These are phyloP conservation scores for Oscheius onirici DNA, from an alignment of 2,888 invertebrate genomes.

Conservation along the genomic window DNA sequence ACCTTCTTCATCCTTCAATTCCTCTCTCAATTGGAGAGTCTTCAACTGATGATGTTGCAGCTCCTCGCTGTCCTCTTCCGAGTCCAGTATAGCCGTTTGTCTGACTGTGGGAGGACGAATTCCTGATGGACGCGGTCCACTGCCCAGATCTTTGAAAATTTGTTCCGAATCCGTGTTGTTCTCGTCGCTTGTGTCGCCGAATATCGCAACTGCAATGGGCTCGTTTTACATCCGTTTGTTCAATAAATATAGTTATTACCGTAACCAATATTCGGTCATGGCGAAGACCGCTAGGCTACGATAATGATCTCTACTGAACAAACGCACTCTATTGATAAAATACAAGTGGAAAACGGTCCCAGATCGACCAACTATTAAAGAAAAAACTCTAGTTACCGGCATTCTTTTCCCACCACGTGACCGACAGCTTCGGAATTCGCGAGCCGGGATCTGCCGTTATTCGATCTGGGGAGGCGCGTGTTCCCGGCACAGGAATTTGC, in stretches of 20 bases:
- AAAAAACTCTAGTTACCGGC: slow-evolving; percentile 58
- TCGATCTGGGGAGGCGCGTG: slow-evolving; percentile 57
- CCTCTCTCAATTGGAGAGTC: not conserved
- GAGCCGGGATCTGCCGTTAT: slow-evolving; percentile 53
- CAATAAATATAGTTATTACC: no score
- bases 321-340: no score
- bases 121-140: slow-evolving; percentile 31
- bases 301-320: no score
- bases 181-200: slow-evolving; percentile 70
- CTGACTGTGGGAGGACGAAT: slow-evolving; percentile 33
- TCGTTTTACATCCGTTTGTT: not conserved
- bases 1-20: slow-evolving; percentile 15
- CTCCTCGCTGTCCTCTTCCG: slow-evolving; percentile 45
- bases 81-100: slow-evolving; percentile 60
- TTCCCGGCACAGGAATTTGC: slow-evolving; percentile 46
- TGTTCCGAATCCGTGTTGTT: slow-evolving; percentile 65
- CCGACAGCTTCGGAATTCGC: slow-evolving; percentile 62
- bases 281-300: no score
- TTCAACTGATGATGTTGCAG: slow-evolving; percentile 17
- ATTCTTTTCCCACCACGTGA: slow-evolving; percentile 71
- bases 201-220: slow-evolving; percentile 54
- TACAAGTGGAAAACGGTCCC: no score
- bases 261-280: no score
- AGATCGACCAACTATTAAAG: no score
- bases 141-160: slow-evolving; percentile 48